Conservation (phyloP, 2,888 invertebrate species). For the Steromphala cineraria region DNA sequence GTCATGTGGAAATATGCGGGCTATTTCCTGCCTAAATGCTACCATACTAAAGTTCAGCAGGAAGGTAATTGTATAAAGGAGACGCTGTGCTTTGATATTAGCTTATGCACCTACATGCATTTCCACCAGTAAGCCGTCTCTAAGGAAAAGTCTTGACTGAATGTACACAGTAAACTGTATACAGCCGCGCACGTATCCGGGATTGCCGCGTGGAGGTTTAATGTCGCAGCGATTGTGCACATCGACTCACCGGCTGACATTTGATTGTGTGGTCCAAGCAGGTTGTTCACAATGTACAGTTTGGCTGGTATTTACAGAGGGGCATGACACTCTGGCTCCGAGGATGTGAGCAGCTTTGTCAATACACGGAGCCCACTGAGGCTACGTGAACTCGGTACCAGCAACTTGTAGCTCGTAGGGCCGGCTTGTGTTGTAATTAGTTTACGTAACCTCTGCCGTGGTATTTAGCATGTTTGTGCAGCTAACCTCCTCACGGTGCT, state of each 20-base stretch:
- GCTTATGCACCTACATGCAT: background rate
- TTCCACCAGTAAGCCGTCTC: background rate
- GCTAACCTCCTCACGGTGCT: background rate
- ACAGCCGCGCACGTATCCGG: background rate
- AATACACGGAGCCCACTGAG: too few relatives aligned
- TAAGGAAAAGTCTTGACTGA: background rate
- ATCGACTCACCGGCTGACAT: background rate
- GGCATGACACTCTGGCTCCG: background rate
- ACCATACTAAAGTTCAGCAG: too few relatives aligned
- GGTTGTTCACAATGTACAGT: background rate
- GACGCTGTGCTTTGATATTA: background rate
- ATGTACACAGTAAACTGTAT: background rate
- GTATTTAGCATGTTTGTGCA: background rate
- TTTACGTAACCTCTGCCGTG: background rate
- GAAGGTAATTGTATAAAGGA: too few relatives aligned
- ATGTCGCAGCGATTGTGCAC: background rate
- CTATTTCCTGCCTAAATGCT: too few relatives aligned
- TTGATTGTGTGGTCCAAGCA: background rate
- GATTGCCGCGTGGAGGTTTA: background rate
- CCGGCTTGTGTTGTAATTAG: background rate
- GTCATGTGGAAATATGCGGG: too few relatives aligned
- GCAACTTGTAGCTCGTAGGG: too few relatives aligned
- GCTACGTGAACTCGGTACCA: too few relatives aligned
- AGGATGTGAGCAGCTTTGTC: background rate
- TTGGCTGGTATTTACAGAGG: background rate